A percentile compares a stretch with the other conserved stretches of the same genome.
Evolutionary conservation across 2,888 invertebrate genomes (phyloP).

Genomic region (Drosophila quinaria): DNA sequence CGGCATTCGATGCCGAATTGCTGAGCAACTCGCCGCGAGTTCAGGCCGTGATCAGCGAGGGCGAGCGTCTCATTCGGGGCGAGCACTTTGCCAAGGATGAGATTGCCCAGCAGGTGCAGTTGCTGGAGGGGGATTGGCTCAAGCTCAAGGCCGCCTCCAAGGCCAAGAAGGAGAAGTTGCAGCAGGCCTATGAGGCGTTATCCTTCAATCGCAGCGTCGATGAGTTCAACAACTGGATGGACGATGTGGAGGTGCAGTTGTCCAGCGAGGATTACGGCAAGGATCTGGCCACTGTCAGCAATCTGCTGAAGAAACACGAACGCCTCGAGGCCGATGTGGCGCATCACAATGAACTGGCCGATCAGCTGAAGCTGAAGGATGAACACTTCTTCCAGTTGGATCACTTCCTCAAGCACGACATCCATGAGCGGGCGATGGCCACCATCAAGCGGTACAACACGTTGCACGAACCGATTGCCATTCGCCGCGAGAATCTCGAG

Average conservation of each 20-base stretch:
- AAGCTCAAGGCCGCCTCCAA: constrained; percentile 93
- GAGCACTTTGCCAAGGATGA: constrained; percentile 96
- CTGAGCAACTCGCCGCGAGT: constrained; percentile 95
- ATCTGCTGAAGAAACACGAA: constrained; percentile 92
- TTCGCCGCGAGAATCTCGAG: constrained; percentile 95
- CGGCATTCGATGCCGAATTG: constrained; percentile 97
- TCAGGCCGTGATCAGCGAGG: constrained; percentile 92
- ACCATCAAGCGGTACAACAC: constrained; percentile 91
- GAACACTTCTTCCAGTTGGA: constrained; percentile 91
- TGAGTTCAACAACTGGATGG: constrained; percentile 97
- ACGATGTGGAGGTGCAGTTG: constrained; percentile 92
- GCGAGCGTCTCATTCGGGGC: constrained; percentile 90
- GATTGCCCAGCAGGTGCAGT: constrained; percentile 93
- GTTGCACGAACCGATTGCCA: constrained; percentile 95
- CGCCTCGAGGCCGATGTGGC: constrained; percentile 95
- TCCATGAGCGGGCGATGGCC: constrained; percentile 90
- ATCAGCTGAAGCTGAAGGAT: constrained; percentile 92
- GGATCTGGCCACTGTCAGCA: constrained; percentile 94
- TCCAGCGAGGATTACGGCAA: constrained; percentile 89
- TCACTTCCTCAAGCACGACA: constrained; percentile 96
- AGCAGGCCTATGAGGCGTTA: constrained; percentile 96
- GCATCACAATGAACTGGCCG: constrained; percentile 93
- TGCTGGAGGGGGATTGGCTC: constrained; percentile 94
- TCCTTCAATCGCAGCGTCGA: constrained; percentile 95
- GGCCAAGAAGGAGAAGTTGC: constrained; percentile 93